phyloP scores from a whole-genome alignment of 2,888 invertebrate genomes.

The Ischnus inquisitorius region DNA sequence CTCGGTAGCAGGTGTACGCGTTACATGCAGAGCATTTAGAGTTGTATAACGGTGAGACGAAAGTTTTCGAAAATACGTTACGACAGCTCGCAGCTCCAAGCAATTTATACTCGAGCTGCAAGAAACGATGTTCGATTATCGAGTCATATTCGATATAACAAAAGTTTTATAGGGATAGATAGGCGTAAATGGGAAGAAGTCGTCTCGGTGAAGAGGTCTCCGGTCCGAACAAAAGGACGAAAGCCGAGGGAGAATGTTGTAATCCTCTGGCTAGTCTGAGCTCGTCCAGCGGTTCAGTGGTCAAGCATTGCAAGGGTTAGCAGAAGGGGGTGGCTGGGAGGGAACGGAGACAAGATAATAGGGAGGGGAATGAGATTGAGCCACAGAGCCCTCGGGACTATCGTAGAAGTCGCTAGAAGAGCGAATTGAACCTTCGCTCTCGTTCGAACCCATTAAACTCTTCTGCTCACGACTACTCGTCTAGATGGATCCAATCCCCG shows the following conservation, averaged over 20 bases:
- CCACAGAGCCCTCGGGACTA: constrained; percentile 37
- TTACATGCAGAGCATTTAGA: not conserved
- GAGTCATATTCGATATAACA: not conserved
- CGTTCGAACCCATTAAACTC: constrained; percentile 70
- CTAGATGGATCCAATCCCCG: constrained; percentile 64
- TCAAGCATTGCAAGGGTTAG: constrained; percentile 45
- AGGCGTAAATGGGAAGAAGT: constrained; percentile 3
- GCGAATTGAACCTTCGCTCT: constrained; percentile 45
- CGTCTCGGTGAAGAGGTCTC: not conserved
- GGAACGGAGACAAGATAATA: constrained; percentile 14
- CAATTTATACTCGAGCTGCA: constrained; percentile 12
- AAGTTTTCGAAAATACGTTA: not conserved
- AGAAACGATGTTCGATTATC: not conserved
- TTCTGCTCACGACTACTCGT: constrained; percentile 63
- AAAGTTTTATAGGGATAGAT: not conserved
- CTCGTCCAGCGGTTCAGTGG: constrained; percentile 24
- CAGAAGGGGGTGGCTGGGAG: constrained; percentile 8
- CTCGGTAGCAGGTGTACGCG: not conserved
- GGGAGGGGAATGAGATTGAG: constrained; percentile 33
- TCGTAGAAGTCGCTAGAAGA: constrained; percentile 26
- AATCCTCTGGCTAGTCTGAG: constrained; percentile 35
- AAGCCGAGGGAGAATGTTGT: constrained; percentile 43
- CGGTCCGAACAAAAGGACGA: not conserved
- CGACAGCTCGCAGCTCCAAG: constrained; percentile 16
- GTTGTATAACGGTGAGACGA: not conserved